Evolutionary conservation across 1,140 invertebrate genomes (phyloP).

Genomic region (Wiebesia pumilae): DNA sequence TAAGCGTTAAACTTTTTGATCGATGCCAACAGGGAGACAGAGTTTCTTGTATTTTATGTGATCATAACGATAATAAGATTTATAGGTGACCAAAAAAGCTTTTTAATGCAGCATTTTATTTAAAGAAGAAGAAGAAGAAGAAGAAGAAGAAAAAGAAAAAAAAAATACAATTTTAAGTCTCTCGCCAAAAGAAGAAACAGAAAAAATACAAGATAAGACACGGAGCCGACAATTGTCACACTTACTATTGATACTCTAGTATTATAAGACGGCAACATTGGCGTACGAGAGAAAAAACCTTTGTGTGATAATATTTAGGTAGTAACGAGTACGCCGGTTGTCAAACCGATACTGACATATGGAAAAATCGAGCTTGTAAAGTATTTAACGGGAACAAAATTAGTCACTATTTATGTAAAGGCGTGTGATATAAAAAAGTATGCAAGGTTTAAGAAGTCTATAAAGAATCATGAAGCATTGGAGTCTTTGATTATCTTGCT

Average conservation of each 20-base stretch:
- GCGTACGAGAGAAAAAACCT: slow-evolving; percentile 41
- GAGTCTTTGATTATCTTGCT: slow-evolving; percentile 45
- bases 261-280: slow-evolving; percentile 39
- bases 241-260: slow-evolving; percentile 41
- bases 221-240: slow-evolving; percentile 33
- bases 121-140: slow-evolving; percentile 37
- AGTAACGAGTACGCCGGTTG: slow-evolving; percentile 48
- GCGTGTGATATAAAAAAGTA: slow-evolving; percentile 51
- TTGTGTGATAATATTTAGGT: slow-evolving; percentile 52
- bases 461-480: slow-evolving; percentile 43
- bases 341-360: slow-evolving; percentile 52
- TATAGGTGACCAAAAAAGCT: slow-evolving; percentile 52
- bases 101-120: slow-evolving; percentile 50
- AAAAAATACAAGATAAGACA: slow-evolving; percentile 8
- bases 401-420: slow-evolving; percentile 62
- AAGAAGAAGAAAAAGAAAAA: background rate
- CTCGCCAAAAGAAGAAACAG: slow-evolving; percentile 28
- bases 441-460: slow-evolving; percentile 45
- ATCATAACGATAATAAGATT: slow-evolving; percentile 50
- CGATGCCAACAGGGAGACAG: slow-evolving; percentile 45
- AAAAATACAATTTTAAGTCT: slow-evolving; percentile 48
- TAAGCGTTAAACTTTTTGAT: slow-evolving; percentile 45
- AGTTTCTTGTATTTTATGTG: slow-evolving; percentile 50
- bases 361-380: slow-evolving; percentile 59
- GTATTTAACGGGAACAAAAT: slow-evolving; percentile 63